phyloP scores from a whole-genome alignment of 1,140 invertebrate species.

The Drosophila seguyi region DNA sequence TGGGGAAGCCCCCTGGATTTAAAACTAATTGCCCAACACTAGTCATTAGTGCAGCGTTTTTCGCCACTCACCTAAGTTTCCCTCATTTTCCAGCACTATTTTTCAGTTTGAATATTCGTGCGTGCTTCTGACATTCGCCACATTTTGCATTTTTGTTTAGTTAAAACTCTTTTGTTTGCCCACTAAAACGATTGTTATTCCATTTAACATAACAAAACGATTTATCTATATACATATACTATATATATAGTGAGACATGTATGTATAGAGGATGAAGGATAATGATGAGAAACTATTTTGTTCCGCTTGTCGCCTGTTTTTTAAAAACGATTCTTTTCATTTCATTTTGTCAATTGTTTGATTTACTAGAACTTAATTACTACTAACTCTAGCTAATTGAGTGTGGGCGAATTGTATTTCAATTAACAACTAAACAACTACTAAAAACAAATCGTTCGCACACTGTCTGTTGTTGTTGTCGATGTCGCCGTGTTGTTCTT shows the following conservation, averaged over 20 bases:
- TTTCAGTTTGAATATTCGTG: slow-evolving; percentile 24
- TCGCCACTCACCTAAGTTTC: slow-evolving; percentile 19
- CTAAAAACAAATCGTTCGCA: slow-evolving; percentile 49
- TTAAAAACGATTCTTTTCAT: slow-evolving; percentile 63
- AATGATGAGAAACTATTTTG: slow-evolving; percentile 84
- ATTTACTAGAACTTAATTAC: slow-evolving; percentile 58
- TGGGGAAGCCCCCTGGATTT: slow-evolving; percentile 13
- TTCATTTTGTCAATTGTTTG: slow-evolving; percentile 55
- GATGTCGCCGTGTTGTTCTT: slow-evolving; percentile 30
- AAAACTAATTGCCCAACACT: slow-evolving; percentile 61
- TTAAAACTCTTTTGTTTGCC: slow-evolving; percentile 35
- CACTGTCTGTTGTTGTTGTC: slow-evolving; percentile 36
- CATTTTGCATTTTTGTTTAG: slow-evolving; percentile 30
- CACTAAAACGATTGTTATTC: slow-evolving; percentile 43
- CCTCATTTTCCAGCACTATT: slow-evolving; percentile 50
- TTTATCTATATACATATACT: slow-evolving; percentile 27
- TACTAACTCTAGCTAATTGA: slow-evolving; percentile 71
- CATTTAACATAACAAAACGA: slow-evolving; percentile 46
- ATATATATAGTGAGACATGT: slow-evolving; percentile 31
- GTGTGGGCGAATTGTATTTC: slow-evolving; percentile 48
- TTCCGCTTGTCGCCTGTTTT: slow-evolving; percentile 85
- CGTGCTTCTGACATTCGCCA: slow-evolving; percentile 37
- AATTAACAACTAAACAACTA: slow-evolving; percentile 45
- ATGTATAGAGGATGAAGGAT: slow-evolving; percentile 49
- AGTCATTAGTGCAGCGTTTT: slow-evolving; percentile 30